Percentiles rank a stretch among this genome's conserved stretches.
These are phyloP conservation scores for Bombycilla garrulus DNA, from an alignment of 2,113 vertebrate species.

Conservation along the genomic window DNA sequence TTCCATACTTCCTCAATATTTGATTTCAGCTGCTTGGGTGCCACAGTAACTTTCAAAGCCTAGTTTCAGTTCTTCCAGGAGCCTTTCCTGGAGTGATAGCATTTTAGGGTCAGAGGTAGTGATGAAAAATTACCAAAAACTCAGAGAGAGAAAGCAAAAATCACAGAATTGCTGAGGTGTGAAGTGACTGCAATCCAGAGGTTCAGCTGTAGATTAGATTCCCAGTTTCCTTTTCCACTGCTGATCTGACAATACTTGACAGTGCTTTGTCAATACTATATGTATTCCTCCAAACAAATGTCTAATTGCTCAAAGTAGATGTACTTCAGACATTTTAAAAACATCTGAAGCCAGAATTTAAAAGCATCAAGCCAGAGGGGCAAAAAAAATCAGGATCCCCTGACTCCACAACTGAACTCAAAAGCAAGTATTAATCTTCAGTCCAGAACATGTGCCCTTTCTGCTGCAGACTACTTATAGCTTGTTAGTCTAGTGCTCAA, in stretches of 20 bases:
- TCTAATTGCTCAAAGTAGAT: neutral
- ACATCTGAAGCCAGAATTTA: neutral
- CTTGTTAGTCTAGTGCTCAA: neutral
- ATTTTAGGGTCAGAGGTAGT: neutral
- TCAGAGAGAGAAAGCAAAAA: neutral
- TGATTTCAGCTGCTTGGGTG: neutral
- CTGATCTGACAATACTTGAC: neutral
- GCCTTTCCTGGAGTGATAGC: neutral
- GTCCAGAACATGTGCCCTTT: neutral
- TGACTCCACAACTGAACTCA: neutral
- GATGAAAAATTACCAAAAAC: neutral
- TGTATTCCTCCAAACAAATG: neutral
- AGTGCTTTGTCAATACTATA: neutral
- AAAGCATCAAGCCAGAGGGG: neutral
- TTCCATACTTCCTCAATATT: neutral
- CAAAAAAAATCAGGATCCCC: neutral
- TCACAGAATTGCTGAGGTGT: neutral
- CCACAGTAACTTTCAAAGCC: neutral
- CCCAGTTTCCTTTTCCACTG: neutral
- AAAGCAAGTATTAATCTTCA: neutral
- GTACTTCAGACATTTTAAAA: neutral
- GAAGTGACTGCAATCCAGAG: neutral
- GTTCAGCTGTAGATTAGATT: neutral
- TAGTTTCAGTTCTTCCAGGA: neutral
- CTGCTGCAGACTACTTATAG: neutral